A percentile compares a stretch with the other conserved stretches of the same genome.
phyloP scores from a whole-genome alignment of 2,888 invertebrate species.

The Herminia tarsipennalis region DNA sequence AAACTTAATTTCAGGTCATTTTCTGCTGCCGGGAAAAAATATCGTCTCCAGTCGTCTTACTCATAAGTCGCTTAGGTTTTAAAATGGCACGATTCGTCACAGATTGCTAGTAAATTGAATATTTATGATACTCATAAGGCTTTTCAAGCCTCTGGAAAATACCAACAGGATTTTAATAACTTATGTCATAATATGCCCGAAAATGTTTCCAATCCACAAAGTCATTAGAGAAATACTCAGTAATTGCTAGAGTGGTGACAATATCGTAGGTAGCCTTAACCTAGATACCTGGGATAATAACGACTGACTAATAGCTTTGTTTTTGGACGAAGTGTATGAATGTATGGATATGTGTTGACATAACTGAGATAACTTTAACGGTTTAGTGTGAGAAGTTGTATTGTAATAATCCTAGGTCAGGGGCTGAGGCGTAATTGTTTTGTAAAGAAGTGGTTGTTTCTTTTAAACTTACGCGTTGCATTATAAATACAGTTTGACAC shows the following conservation, averaged over 20 bases:
- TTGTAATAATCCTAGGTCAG: neutral
- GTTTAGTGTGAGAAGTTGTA: neutral
- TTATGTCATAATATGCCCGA: neutral
- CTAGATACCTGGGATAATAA: constrained; percentile 4
- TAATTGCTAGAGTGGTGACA: neutral
- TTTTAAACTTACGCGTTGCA: too few species aligned
- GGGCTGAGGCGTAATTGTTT: too few species aligned
- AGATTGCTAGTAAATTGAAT: too few species aligned
- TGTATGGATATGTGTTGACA: constrained; percentile 1
- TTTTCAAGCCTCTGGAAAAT: too few species aligned
- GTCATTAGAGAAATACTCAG: constrained; percentile 2
- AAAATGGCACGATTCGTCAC: too few species aligned
- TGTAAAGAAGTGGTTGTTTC: too few species aligned
- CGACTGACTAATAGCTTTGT: constrained; percentile 4
- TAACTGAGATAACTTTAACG: neutral
- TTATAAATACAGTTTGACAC: neutral
- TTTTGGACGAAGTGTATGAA: neutral
- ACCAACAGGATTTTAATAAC: neutral
- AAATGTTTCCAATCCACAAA: neutral
- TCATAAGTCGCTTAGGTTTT: too few species aligned
- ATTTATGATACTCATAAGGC: too few species aligned
- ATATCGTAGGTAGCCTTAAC: constrained; percentile 7
- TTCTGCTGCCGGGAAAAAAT: too few species aligned
- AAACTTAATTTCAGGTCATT: too few species aligned
- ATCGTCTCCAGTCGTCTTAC: too few species aligned